Base-by-base conservation (phyloP, 2,888 invertebrate species). In the Eucera pruinosa region DNA sequence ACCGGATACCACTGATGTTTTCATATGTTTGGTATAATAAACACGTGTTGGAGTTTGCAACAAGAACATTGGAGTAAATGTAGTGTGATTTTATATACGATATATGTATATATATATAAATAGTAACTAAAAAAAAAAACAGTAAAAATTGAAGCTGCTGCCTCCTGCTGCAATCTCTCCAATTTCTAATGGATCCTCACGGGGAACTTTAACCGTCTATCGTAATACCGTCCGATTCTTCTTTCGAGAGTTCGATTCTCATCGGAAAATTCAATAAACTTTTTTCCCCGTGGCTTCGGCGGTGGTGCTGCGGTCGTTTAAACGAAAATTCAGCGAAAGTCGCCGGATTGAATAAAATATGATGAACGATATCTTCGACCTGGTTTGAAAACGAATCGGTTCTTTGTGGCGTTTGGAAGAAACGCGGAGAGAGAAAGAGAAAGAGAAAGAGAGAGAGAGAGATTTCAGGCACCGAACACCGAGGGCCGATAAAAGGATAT, bases 281-380 rank as follows among this genome's bases (percentile, higher is more conserved):
- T 54, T 47, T 7, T 25, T 20, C 25, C 13, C 11, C 4, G 33
- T 3, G n/a, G n/a, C n/a, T n/a, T n/a, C n/a, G n/a, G n/a, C n/a
- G n/a, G n/a, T 30, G 4, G 23, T 11, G 15, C 15, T 7, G 23
- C 1, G n/a, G 23, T 33, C 33, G 50, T 27, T 73, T 20, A 27
- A 36, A 33, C 20, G 41, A 50, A 57, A 50, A 50, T 73, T 43
- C 48, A 64, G 23, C 11, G 57, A 58, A 50, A 74, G 48, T 50
- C 27, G 57, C 20, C 15, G 23, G 33, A 18, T 20, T 48, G 43
- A 50, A 73, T 62, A 57, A 62, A 57, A 50, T 74, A 62, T 43
- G 74, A 76, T 27, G 55, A 76, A 75, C 70, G 69, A 48, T 52
- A 65, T 58, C 68, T 43, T 57, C 36, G 62, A 75, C 76, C 68